Evolutionary conservation across 2,113 vertebrate species (phyloP).

Genomic region (Lipophrys pholis): DNA sequence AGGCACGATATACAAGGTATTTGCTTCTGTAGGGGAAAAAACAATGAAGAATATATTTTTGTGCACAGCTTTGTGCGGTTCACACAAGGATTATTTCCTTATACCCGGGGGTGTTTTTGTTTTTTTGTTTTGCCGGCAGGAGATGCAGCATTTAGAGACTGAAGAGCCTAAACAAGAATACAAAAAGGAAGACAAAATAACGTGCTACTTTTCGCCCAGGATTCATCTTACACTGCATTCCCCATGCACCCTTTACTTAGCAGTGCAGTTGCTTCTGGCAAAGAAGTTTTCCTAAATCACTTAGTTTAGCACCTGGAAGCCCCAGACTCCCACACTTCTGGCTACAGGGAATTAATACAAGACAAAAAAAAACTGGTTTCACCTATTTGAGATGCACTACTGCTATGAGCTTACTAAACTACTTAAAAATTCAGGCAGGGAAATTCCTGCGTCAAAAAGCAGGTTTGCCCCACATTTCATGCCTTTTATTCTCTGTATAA

Average conservation of each 20-base stretch:
- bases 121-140: not conserved
- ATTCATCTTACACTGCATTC: not conserved
- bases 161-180: not conserved
- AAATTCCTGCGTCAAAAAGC: not conserved
- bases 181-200: not conserved
- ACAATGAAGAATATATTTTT: slow-evolving; percentile 10
- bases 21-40: not conserved
- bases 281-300: not conserved
- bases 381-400: not conserved
- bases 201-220: not conserved
- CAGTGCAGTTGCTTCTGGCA: not conserved
- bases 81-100: slow-evolving; percentile 21
- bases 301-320: not conserved
- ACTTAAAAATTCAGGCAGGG: not conserved
- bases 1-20: slow-evolving; percentile 4
- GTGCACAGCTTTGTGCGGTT: slow-evolving; percentile 8
- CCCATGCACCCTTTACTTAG: not conserved
- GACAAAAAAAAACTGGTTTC: not conserved
- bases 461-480: not conserved
- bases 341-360: too few relatives aligned
- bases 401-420: not conserved
- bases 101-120: not conserved
- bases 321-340: not conserved
- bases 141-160: slow-evolving; percentile 1
- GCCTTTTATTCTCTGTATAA: slow-evolving; percentile 5